Conservation (phyloP, 2,888 invertebrate species). For the Drosophila picticornis region DNA sequence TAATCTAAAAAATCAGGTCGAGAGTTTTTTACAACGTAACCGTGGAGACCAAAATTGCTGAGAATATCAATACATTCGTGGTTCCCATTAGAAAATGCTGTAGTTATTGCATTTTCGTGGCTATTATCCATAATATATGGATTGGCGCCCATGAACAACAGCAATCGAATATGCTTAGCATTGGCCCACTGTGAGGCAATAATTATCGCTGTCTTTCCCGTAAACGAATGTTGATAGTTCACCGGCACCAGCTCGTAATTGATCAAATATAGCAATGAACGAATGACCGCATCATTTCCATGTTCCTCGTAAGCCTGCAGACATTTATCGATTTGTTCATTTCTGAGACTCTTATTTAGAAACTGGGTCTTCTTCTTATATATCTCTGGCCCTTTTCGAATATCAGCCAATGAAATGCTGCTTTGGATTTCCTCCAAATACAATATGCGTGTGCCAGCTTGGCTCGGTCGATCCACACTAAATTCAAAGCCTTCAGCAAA, state of each 20-base stretch:
- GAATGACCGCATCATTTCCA: slow-evolving; percentile 54
- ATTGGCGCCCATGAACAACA: slow-evolving; percentile 67
- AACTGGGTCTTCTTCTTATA: slow-evolving; percentile 44
- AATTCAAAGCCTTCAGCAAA: slow-evolving; percentile 56
- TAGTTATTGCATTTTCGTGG: slow-evolving; percentile 49
- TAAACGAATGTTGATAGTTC: slow-evolving; percentile 62
- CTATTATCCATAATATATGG: slow-evolving; percentile 48
- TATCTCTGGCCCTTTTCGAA: slow-evolving; percentile 36
- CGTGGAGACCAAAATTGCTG: slow-evolving; percentile 42
- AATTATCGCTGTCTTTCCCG: slow-evolving; percentile 61
- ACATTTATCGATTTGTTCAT: slow-evolving; percentile 59
- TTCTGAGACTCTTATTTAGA: slow-evolving; percentile 35
- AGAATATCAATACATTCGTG: slow-evolving; percentile 58
- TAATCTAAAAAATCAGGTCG: slow-evolving; percentile 59
- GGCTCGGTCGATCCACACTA: neutral
- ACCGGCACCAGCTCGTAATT: slow-evolving; percentile 61
- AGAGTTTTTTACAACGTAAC: slow-evolving; percentile 30
- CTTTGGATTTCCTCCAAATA: slow-evolving; percentile 62
- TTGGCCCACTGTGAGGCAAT: slow-evolving; percentile 58
- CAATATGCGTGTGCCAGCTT: slow-evolving; percentile 8
- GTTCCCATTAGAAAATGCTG: slow-evolving; percentile 40
- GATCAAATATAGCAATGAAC: slow-evolving; percentile 56
- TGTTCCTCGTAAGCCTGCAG: slow-evolving; percentile 58
- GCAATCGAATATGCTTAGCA: slow-evolving; percentile 51
- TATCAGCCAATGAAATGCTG: slow-evolving; percentile 23